phyloP scores from a whole-genome alignment of 37 sponge, comb jelly and placozoan species.

The Bolinopsis microptera region DNA sequence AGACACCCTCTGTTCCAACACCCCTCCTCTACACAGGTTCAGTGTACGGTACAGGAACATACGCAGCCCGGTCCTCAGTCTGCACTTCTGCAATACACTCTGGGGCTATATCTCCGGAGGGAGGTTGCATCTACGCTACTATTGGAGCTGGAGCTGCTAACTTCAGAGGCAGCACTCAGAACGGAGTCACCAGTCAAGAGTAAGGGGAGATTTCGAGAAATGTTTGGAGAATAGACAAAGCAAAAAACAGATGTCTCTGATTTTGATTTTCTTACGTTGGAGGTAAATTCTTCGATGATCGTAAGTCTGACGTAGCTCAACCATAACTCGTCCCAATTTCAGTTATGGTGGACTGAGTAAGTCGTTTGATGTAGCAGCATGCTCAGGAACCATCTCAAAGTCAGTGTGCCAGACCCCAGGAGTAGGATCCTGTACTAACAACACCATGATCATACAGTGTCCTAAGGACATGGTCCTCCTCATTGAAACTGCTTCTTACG shows the following conservation, averaged over 20 bases:
- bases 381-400: neutral
- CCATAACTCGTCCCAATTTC: too few relatives aligned
- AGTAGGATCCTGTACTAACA: constrained; percentile 7
- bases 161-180: constrained; percentile 52
- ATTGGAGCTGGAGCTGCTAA: neutral
- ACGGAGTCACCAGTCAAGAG: constrained; percentile 49
- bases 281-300: too few relatives aligned
- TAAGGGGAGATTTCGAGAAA: too few relatives aligned
- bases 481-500: constrained; percentile 47
- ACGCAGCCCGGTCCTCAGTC: constrained; percentile 57
- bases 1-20: too few relatives aligned
- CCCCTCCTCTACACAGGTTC: too few relatives aligned
- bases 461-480: constrained; percentile 60
- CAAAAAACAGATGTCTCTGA: too few relatives aligned
- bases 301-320: too few relatives aligned
- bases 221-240: too few relatives aligned
- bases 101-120: neutral
- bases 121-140: constrained; percentile 37
- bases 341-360: constrained; percentile 51
- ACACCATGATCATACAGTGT: constrained; percentile 49
- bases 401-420: constrained; percentile 49
- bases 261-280: too few relatives aligned
- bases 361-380: constrained; percentile 31
- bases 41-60: constrained; percentile 44
- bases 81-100: constrained; percentile 41